Percentiles rank a stretch among this genome's conserved stretches.
Evolutionary conservation across 2,797 vertebrate genomes (phyloP).

Genomic region (Hoplostethus atlanticus): DNA sequence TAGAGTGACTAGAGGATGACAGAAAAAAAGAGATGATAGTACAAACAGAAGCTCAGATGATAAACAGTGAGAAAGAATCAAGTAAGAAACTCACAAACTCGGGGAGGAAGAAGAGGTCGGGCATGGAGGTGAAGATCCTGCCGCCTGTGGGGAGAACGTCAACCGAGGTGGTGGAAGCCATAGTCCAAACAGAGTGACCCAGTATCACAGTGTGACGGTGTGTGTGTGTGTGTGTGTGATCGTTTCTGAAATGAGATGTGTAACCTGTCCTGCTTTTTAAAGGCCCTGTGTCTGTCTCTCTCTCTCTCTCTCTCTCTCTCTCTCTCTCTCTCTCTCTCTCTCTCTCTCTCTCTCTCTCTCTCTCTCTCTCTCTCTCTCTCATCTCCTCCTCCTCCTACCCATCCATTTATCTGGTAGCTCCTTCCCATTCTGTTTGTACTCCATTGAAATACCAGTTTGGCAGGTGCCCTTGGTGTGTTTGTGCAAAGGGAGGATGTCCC

Average conservation of each 20-base stretch:
- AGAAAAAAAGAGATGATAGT: background rate
- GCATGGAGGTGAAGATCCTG: slow-evolving; percentile 82
- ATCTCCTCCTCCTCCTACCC: slow-evolving; percentile 21
- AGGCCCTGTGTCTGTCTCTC: slow-evolving; percentile 18
- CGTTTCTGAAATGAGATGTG: slow-evolving; percentile 38
- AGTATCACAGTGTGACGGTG: background rate
- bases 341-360: slow-evolving; percentile 1
- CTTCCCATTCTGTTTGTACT: slow-evolving; percentile 2
- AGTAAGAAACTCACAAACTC: slow-evolving; percentile 87
- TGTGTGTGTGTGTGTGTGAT: background rate
- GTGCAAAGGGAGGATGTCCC: slow-evolving; percentile 31
- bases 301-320: background rate
- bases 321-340: background rate
- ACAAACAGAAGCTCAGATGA: background rate
- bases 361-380: no score
- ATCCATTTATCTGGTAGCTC: background rate
- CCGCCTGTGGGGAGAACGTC: slow-evolving; percentile 84
- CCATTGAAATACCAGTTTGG: slow-evolving; percentile 51
- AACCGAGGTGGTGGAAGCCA: slow-evolving; percentile 73
- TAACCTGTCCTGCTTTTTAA: slow-evolving; percentile 59
- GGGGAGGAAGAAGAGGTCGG: slow-evolving; percentile 86
- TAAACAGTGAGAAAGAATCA: background rate
- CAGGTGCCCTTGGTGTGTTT: slow-evolving; percentile 58
- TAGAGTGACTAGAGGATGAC: no score
- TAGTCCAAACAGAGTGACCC: slow-evolving; percentile 57